phyloP scores from a whole-genome alignment of 2,113 vertebrate species.

The Burhinus oedicnemus region DNA sequence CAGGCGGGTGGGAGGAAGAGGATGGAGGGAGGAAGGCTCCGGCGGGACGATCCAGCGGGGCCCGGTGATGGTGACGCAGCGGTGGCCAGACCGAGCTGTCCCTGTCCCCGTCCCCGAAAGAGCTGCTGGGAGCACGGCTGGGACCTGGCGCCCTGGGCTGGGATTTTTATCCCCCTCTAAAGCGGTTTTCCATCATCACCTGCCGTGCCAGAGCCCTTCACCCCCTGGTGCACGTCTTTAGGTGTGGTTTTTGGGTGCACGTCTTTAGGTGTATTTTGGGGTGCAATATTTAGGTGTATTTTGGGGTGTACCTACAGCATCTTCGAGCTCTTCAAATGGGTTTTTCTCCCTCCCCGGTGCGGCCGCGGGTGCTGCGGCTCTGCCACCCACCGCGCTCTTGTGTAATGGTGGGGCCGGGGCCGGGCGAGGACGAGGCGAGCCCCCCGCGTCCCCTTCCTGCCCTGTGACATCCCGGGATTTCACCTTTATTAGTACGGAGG shows the following conservation, averaged over 20 bases:
- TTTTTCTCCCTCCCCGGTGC: not conserved
- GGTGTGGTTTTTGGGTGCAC: not conserved
- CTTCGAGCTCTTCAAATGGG: not conserved
- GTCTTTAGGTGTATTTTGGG: not conserved
- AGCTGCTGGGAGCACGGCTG: not conserved
- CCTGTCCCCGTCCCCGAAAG: accelerated
- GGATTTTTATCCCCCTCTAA: not conserved
- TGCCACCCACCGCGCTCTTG: not conserved
- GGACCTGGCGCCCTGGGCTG: not conserved
- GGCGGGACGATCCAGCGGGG: not conserved
- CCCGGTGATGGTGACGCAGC: not conserved
- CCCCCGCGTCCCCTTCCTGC: not conserved
- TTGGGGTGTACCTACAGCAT: not conserved
- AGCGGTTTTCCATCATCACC: not conserved
- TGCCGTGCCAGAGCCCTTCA: accelerated
- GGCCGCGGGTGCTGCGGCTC: not conserved
- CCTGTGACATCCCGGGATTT: not conserved
- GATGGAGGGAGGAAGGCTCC: not conserved
- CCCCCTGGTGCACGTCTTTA: not conserved
- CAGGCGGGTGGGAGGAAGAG: not conserved
- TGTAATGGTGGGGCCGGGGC: not conserved
- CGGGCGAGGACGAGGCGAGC: accelerated
- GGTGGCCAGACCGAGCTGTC: not conserved
- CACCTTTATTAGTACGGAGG: not conserved
- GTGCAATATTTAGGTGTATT: not conserved